phyloP scores from a whole-genome alignment of 2,888 invertebrate species.

The Oscheius onirici region DNA sequence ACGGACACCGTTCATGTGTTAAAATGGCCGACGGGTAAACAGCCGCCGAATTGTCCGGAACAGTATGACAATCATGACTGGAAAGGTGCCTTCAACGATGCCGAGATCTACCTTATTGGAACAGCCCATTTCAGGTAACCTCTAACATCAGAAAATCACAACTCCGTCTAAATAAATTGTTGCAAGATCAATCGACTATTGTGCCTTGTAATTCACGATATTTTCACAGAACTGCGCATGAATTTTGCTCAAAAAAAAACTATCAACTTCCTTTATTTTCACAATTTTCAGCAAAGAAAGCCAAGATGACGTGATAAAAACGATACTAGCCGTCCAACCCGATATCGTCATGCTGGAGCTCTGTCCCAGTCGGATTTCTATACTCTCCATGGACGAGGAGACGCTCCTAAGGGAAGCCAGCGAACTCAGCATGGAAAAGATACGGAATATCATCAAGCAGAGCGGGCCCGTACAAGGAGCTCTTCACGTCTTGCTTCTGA shows the following conservation, averaged over 20 bases:
- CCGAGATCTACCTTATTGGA: constrained; percentile 83
- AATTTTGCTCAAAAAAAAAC: too few relatives aligned
- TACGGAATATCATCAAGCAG: constrained; percentile 81
- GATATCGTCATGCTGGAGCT: constrained; percentile 93
- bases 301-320: constrained; percentile 91
- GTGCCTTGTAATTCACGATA: too few relatives aligned
- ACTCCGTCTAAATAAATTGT: too few relatives aligned
- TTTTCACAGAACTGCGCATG: too few relatives aligned
- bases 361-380: constrained; percentile 87
- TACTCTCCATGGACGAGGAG: constrained; percentile 89
- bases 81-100: constrained; percentile 49
- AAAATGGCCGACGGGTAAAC: constrained; percentile 56
- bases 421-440: constrained; percentile 82
- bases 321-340: constrained; percentile 78
- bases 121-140: constrained; percentile 86
- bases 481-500: constrained; percentile 84
- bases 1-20: constrained; percentile 56
- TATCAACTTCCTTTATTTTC: too few relatives aligned
- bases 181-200: too few relatives aligned
- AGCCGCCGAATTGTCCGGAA: constrained; percentile 48
- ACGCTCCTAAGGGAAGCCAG: constrained; percentile 88
- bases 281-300: constrained; percentile 82
- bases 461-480: constrained; percentile 85
- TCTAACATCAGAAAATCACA: too few relatives aligned
- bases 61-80: constrained; percentile 51